phyloP scores from a whole-genome alignment of 2,888 invertebrate species.

The Phorcus lineatus region DNA sequence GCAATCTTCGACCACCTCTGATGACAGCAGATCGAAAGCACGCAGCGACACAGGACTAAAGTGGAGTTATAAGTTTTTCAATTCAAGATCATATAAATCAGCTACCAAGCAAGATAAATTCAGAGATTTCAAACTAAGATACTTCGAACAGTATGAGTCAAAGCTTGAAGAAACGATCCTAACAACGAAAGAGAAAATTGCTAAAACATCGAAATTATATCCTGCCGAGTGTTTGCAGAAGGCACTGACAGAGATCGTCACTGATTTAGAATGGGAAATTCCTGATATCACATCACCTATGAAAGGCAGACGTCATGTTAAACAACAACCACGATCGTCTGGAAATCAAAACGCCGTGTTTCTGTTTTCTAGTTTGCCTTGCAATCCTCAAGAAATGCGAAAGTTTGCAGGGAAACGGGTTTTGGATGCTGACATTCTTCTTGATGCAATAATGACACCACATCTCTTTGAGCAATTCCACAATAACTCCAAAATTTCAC shows the following conservation, averaged over 20 bases:
- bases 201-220: slow-evolving; percentile 12
- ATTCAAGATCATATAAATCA: slow-evolving; percentile 40
- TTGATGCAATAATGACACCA: slow-evolving; percentile 62
- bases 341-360: slow-evolving; percentile 50
- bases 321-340: background rate
- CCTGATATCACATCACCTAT: slow-evolving; percentile 63
- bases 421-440: slow-evolving; percentile 62
- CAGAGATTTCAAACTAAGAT: slow-evolving; percentile 57
- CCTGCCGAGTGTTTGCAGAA: slow-evolving; percentile 49
- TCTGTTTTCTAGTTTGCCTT: slow-evolving; percentile 57
- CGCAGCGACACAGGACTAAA: slow-evolving; percentile 42
- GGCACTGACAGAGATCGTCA: slow-evolving; percentile 60
- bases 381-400: slow-evolving; percentile 44
- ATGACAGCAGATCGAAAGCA: slow-evolving; percentile 33
- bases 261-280: slow-evolving; percentile 66
- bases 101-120: slow-evolving; percentile 49
- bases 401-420: slow-evolving; percentile 62
- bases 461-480: slow-evolving; percentile 53
- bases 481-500: slow-evolving; percentile 46
- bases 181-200: background rate
- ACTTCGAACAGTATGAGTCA: slow-evolving; percentile 67
- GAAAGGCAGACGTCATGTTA: slow-evolving; percentile 38
- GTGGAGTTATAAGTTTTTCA: slow-evolving; percentile 67
- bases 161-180: slow-evolving; percentile 47
- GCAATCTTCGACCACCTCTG: slow-evolving; percentile 28